These are phyloP conservation scores for Pemphredon lugubris DNA, from an alignment of 2,888 invertebrate genomes.

Conservation along the genomic window DNA sequence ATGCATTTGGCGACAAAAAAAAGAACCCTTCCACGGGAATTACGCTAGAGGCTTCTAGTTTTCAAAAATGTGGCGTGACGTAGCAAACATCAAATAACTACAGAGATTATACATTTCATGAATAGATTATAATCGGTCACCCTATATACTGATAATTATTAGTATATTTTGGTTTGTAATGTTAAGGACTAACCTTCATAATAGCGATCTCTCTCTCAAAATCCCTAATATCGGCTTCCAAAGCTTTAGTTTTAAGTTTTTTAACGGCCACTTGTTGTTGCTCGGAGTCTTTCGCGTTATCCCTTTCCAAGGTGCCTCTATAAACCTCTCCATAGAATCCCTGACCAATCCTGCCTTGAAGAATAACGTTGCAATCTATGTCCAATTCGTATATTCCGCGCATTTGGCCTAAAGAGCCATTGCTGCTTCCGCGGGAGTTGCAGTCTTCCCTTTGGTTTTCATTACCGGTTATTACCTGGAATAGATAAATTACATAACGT, in stretches of 20 bases:
- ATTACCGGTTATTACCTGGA: conserved; percentile 32
- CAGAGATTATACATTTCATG: no score
- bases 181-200: conserved; percentile 88
- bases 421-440: conserved; percentile 43
- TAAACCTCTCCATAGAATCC: conserved; percentile 95
- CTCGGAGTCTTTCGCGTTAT: conserved; percentile 81
- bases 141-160: no score
- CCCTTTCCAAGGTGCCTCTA: conserved; percentile 87
- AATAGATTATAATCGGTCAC: no score
- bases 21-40: no score
- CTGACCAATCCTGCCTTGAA: conserved; percentile 85
- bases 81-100: no score
- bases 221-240: conserved; percentile 84
- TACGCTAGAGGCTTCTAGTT: no score
- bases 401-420: conserved; percentile 77
- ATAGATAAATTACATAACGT: conserved; percentile 11
- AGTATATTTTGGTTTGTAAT: no score
- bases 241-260: conserved; percentile 83
- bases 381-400: conserved; percentile 84
- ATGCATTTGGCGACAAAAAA: no score
- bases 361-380: conserved; percentile 84
- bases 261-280: conserved; percentile 86
- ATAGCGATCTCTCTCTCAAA: conserved; percentile 93
- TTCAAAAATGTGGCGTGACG: no score
- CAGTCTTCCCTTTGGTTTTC: conserved; percentile 31